phyloP scores from a whole-genome alignment of 2,888 invertebrate genomes.

The Arrhopalites spinosus region DNA sequence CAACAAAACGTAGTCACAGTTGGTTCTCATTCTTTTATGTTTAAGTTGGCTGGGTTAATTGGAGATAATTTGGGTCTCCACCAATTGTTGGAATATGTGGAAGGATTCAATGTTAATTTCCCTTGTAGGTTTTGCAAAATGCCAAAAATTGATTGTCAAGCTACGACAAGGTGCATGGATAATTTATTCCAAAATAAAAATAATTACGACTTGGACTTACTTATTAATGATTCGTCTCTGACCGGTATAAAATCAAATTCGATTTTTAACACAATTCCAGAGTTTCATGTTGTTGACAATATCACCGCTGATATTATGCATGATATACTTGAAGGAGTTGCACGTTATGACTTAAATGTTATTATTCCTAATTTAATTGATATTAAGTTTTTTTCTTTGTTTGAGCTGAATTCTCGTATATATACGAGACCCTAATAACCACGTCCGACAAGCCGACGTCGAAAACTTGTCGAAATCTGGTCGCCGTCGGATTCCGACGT shows the following conservation, averaged over 20 bases:
- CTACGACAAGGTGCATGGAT: neutral
- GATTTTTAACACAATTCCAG: neutral
- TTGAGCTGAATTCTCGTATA: neutral
- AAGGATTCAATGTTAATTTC: constrained; percentile 32
- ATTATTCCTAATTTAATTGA: neutral
- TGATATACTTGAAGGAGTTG: constrained; percentile 6
- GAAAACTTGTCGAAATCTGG: too few relatives aligned
- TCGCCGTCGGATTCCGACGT: too few relatives aligned
- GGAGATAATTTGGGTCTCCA: constrained; percentile 40
- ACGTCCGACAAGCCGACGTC: too few relatives aligned
- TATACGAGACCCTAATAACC: too few relatives aligned
- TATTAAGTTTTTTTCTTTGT: neutral
- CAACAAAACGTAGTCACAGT: neutral
- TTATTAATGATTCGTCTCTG: neutral
- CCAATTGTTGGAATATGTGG: constrained; percentile 25
- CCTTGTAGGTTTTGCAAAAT: constrained; percentile 38
- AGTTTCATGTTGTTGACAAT: constrained; percentile 7
- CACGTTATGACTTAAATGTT: neutral
- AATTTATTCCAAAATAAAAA: neutral
- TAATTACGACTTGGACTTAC: neutral
- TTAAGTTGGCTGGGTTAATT: constrained; percentile 3
- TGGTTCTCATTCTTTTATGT: neutral
- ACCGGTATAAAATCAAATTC: neutral
- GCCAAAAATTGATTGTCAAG: constrained; percentile 20
- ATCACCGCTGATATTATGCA: constrained; percentile 20